phyloP scores from a whole-genome alignment of 2,888 invertebrate genomes.

The Abrostola triplasia region DNA sequence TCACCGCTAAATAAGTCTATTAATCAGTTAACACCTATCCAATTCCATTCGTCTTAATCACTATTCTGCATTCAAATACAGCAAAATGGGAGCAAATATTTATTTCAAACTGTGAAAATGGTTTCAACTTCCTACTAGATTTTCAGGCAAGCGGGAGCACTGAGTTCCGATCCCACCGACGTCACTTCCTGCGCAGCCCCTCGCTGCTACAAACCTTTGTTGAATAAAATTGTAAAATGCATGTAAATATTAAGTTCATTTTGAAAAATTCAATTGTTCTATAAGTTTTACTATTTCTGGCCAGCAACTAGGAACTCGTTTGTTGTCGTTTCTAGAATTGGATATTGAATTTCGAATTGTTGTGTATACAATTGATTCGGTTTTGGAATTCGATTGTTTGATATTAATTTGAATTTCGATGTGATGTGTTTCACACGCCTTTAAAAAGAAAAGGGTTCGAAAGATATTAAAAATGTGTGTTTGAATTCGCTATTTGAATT shows the following conservation, averaged over 20 bases:
- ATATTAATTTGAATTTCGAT: too few relatives aligned
- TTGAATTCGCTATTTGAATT: too few relatives aligned
- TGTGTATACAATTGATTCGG: too few relatives aligned
- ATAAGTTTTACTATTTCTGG: not conserved
- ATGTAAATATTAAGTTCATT: slow-evolving; percentile 61
- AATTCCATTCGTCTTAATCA: not conserved
- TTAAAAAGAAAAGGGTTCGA: too few relatives aligned
- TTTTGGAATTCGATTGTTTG: too few relatives aligned
- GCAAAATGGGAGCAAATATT: slow-evolving; percentile 26
- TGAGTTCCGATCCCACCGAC: slow-evolving; percentile 60
- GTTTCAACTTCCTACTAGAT: slow-evolving; percentile 42
- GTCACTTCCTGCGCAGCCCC: slow-evolving; percentile 55
- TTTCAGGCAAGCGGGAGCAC: slow-evolving; percentile 49
- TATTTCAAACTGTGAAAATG: slow-evolving; percentile 43
- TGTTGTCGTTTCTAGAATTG: too few relatives aligned
- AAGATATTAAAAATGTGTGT: too few relatives aligned
- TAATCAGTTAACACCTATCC: not conserved
- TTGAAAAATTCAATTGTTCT: slow-evolving; percentile 36
- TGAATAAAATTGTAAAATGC: slow-evolving; percentile 60
- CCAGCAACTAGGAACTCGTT: not conserved
- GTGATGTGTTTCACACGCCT: too few relatives aligned
- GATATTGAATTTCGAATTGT: too few relatives aligned
- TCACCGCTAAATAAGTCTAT: not conserved
- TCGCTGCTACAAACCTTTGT: slow-evolving; percentile 52
- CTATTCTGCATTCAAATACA: not conserved